Base-by-base conservation (phyloP, 2,113 vertebrate species). In the Porphyrio hochstetteri region DNA sequence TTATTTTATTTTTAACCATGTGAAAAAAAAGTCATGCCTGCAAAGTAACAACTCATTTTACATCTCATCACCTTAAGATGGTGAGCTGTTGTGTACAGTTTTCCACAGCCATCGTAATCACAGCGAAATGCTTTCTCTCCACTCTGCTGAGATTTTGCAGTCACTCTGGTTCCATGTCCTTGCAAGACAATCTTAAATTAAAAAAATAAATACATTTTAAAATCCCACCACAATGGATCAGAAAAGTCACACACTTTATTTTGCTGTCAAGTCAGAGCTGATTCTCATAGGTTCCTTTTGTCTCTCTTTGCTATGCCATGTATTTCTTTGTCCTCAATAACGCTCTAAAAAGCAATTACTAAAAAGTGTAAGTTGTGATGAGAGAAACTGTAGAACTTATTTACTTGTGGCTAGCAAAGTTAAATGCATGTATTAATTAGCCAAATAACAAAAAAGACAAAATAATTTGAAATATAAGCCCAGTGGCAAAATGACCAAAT, bases 61-160 rank as follows among this genome's bases (percentile, higher is more conserved):
- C 5, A 35, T 83, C 29, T 69, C 31, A 52, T 87, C 88, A 98
- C 99, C 98, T 99, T 99, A 19, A 99, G 98, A 96, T 99, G 99
- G 95, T 99, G 99, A 84, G 99, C 99, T 59, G 99, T 99, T 46
- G 99, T 99, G 93, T 99, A 99, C 31, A 99, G 98, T 86, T 99
- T 99, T 75, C 99, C 99, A 97, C 99, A 99, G 75, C 99, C 99
- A 25, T 99, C 99, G 7, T 99, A 99, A 86, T 99, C 98, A 97
- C 99, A 99, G 74, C 99, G 99, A 97, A 99, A 99, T 20, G 99
- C 98, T 94, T 99, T 99, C 91, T 99, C 99, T 78, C 99, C 99
- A 48, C 98, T 98, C 86, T 99, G 99, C 10, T 99, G 98, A 88
- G 98, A 97, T 93, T 99, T 98, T 75, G 96, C 94, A 68, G 97